Percentiles rank a stretch among this genome's conserved stretches.
These are phyloP conservation scores for Malachius bipustulatus DNA, from an alignment of 2,888 invertebrate genomes.

Conservation along the genomic window DNA sequence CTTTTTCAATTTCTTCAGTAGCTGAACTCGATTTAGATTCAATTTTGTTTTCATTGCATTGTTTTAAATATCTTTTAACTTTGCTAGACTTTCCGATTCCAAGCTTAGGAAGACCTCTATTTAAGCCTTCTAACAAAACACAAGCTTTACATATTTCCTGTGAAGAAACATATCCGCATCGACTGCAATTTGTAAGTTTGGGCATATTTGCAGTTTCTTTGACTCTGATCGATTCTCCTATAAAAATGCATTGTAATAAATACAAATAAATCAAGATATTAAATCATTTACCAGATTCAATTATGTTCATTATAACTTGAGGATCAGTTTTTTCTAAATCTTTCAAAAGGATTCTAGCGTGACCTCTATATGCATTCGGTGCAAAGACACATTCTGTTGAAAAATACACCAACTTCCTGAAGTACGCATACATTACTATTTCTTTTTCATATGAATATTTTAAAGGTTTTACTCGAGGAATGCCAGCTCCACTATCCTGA, in stretches of 20 bases:
- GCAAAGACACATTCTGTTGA: conserved; percentile 98
- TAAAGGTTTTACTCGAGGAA: conserved; percentile 88
- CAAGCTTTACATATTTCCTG: conserved; percentile 96
- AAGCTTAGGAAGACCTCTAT: conserved; percentile 80
- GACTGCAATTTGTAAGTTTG: conserved; percentile 61
- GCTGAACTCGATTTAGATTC: too few species aligned
- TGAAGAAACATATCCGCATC: conserved; percentile 86
- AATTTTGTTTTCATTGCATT: conserved; percentile 39
- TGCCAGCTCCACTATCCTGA: conserved; percentile 64
- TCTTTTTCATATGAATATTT: conserved; percentile 98
- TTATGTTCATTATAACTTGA: conserved; percentile 83
- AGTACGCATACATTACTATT: conserved; percentile 99
- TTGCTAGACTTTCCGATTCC: conserved; percentile 86
- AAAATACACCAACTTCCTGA: conserved; percentile 90
- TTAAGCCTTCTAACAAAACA: conserved; percentile 86
- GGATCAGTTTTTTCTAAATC: conserved; percentile 91
- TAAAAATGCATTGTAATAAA: conserved; percentile 23
- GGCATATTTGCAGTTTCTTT: conserved; percentile 77
- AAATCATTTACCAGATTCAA: conserved; percentile 61
- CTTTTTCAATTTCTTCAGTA: too few species aligned
- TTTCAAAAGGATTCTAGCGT: conserved; percentile 82
- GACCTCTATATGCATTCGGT: conserved; percentile 93
- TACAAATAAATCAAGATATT: conserved; percentile 6
- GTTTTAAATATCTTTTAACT: conserved; percentile 53
- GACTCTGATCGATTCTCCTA: conserved; percentile 74